Base-by-base conservation (phyloP, 2,113 vertebrate species). In the Xiphophorus maculatus region DNA sequence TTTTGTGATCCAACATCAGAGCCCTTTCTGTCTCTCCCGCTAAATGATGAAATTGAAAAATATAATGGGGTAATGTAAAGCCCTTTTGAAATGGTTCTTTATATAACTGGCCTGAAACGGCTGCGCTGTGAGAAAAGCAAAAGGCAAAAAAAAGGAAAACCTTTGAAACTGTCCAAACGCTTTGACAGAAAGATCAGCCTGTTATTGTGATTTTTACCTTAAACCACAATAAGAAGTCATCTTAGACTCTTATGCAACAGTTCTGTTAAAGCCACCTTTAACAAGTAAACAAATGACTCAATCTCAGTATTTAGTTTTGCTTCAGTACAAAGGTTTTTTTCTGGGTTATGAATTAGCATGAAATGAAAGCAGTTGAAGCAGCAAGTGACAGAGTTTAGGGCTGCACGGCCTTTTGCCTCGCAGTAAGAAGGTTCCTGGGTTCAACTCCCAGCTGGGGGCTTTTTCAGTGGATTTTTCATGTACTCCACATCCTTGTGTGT, bases 1-100 rank as follows among this genome's bases (percentile, higher is more conserved):
- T 80, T 66, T 67, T 77, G 71, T 79, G 76, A 88, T 85, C 77
- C 74, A n/a, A 74, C 80, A 84, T 87, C 84, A 87, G 74, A 84
- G 85, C 63, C 51, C 63, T 62, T 73, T 82, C 80, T 76, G 48
- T 71, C 66, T 70, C 60, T 37, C 35, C 58, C 63, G 76, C 69
- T 44, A 63, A 58, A 71, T 79, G 82, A 78, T 80, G 76, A 82
- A 83, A 87, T 66, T 75, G 86, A 83, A 86, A 84, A 90, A 79
- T 11, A 19, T 61, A 80, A 74, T 71, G 75, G 66, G 60, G 80
- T 73, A 77, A 80, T 84, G 80, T 74, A 69, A 78, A 85, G 74
- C 81, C 74, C 35, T 77, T 85, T 84, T 76, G 71, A 82, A 87
- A 87, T 86, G 73, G 73, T 63, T 81, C 77, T 87, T 82, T 80